A percentile compares a stretch with the other conserved stretches of the same genome.
These are phyloP conservation scores for Scylla paramamosain DNA, from an alignment of 1,140 invertebrate genomes.

Conservation along the genomic window DNA sequence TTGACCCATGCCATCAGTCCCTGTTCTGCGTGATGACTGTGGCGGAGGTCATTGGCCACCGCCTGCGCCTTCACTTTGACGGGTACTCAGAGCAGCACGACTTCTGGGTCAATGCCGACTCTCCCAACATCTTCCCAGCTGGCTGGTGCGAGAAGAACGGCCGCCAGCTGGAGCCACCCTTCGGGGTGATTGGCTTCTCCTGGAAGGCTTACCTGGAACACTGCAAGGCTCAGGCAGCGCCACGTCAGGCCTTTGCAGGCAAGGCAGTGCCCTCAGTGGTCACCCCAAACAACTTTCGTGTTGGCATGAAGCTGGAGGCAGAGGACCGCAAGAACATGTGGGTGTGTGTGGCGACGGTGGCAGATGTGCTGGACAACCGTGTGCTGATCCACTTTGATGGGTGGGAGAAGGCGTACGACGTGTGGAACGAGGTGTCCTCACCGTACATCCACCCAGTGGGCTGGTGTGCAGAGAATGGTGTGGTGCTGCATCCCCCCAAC, in stretches of 20 bases:
- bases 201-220: conserved; percentile 93
- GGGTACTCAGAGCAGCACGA: conserved; percentile 94
- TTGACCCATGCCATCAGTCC: conserved; percentile 94
- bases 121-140: conserved; percentile 93
- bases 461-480: conserved; percentile 92
- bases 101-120: conserved; percentile 96
- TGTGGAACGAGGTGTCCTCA: conserved; percentile 93
- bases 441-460: conserved; percentile 96
- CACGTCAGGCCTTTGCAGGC: conserved; percentile 88
- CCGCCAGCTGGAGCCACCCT: conserved; percentile 88
- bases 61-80: conserved; percentile 95
- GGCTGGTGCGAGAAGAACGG: conserved; percentile 95
- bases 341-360: conserved; percentile 89
- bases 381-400: conserved; percentile 97
- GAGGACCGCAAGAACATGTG: conserved; percentile 94
- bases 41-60: conserved; percentile 87
- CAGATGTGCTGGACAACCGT: conserved; percentile 82
- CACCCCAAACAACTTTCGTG: conserved; percentile 83
- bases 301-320: conserved; percentile 97
- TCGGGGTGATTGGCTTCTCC: conserved; percentile 87
- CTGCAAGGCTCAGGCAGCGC: conserved; percentile 88
- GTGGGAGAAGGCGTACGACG: conserved; percentile 96
- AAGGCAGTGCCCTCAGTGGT: conserved; percentile 78
- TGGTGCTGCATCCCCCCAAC: conserved; percentile 91
- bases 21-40: conserved; percentile 94